Base-by-base conservation (phyloP, 2,888 invertebrate species). In the Adela reaumurella region DNA sequence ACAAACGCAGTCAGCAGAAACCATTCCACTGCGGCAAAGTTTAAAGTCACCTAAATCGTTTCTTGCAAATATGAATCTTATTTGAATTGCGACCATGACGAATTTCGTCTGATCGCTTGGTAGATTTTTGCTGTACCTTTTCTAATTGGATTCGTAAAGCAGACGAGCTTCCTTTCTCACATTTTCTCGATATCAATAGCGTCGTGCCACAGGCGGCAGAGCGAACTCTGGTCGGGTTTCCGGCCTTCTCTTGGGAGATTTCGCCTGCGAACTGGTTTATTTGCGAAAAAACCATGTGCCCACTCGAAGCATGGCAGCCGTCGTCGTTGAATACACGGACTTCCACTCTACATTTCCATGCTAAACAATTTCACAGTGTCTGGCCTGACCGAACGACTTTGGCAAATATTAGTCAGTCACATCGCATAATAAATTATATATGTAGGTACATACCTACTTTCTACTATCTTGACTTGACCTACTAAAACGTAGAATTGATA, bases 91-190 rank as follows among this genome's bases (percentile, higher is more conserved):
- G 55, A 60, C 66, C 69, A 60, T 62, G 73, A 67, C 60, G 60
- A 71, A 68, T 72, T 65, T 74, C 61, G 66, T 59, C 58, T 63
- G 66, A 54, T 60, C 59, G 52, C 54, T 8, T 3, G 11, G 35
- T 3, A 35, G 35, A 8, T 35, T 35, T 35, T 35, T 35, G 35
- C 35, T 35, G 6, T 35, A 35, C 35, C 35, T 35, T 35, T 35
- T 35, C 35, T 35, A 14, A 8, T 35, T 35, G 35, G 35, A 35
- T 35, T 35, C 35, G 35, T 44, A 19, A 45, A 65, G 67, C 72
- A 70, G 65, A 69, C 71, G 68, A 62, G 71, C 74, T 74, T 77
- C 78, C 78, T 76, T 77, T 78, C 78, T 76, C 74, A 77, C 73
- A 76, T 72, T 74, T 74, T 72, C 67, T 68, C 67, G 64, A 68